Percentiles rank a stretch among this genome's conserved stretches.
These are phyloP conservation scores for Trachemys scripta DNA, from an alignment of 2,113 vertebrate species.

Conservation along the genomic window DNA sequence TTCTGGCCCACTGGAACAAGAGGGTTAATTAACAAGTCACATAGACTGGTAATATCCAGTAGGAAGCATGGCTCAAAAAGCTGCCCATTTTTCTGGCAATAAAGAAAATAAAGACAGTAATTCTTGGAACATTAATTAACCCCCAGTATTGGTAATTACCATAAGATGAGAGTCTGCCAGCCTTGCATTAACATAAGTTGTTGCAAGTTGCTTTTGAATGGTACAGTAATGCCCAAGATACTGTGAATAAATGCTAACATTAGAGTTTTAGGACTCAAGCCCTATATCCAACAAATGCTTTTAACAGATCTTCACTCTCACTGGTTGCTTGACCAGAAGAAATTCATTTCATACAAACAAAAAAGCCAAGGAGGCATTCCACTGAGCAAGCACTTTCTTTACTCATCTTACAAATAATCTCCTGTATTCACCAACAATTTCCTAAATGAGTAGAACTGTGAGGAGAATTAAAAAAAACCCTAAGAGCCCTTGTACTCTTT, in stretches of 20 bases:
- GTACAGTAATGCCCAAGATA: constrained; percentile 48
- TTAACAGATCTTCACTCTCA: constrained; percentile 57
- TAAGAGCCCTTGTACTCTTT: constrained; percentile 27
- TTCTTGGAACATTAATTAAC: constrained; percentile 78
- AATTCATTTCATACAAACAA: constrained; percentile 48
- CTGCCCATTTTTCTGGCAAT: constrained; percentile 62
- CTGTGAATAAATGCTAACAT: constrained; percentile 66
- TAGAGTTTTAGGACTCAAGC: constrained; percentile 60
- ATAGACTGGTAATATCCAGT: constrained; percentile 34
- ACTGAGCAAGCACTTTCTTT: constrained; percentile 49
- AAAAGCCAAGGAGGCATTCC: constrained; percentile 34
- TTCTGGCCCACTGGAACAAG: constrained; percentile 20
- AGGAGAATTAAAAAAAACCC: constrained; percentile 15
- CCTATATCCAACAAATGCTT: constrained; percentile 42
- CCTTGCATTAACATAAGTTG: constrained; percentile 75
- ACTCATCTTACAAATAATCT: constrained; percentile 62
- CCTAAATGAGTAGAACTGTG: neutral
- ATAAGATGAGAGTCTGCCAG: constrained; percentile 74
- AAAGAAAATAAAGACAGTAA: constrained; percentile 72
- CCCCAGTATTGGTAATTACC: constrained; percentile 72
- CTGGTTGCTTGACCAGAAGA: constrained; percentile 39
- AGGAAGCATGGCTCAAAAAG: constrained; percentile 52
- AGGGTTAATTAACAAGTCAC: constrained; percentile 69
- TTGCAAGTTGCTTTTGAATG: constrained; percentile 65
- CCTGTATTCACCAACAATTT: constrained; percentile 47